These are phyloP conservation scores for Epinephelus fuscoguttatus DNA, from an alignment of 2,113 vertebrate species.

Conservation along the genomic window DNA sequence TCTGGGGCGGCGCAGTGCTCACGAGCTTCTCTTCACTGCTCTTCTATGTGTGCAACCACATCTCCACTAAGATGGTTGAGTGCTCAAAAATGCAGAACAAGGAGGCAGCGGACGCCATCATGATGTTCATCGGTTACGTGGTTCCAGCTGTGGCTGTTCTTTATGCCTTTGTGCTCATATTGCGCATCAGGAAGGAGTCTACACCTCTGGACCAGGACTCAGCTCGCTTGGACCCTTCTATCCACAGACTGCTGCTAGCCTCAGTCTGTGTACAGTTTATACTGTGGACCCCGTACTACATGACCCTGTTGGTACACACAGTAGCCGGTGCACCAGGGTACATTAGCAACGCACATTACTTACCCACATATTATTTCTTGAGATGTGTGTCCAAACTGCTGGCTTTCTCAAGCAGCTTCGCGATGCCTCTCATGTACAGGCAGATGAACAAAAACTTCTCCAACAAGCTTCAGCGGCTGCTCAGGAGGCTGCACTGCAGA, in stretches of 20 bases:
- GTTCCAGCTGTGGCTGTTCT: conserved; percentile 92
- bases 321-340: conserved; percentile 82
- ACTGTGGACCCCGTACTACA: conserved; percentile 96
- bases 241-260: conserved; percentile 92
- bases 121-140: conserved; percentile 95
- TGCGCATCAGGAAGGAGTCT: conserved; percentile 91
- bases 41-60: conserved; percentile 95
- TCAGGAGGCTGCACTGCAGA: conserved; percentile 90
- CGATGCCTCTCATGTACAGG: conserved; percentile 93
- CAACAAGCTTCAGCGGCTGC: conserved; percentile 88
- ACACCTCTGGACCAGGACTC: conserved; percentile 94
- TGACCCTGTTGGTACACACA: conserved; percentile 90
- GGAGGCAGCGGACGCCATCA: conserved; percentile 93
- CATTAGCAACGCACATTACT: conserved; percentile 68
- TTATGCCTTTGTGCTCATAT: conserved; percentile 90
- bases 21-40: conserved; percentile 97
- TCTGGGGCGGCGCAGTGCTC: conserved; percentile 97
- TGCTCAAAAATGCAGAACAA: conserved; percentile 97
- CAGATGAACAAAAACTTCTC: conserved; percentile 95
- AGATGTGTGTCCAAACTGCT: conserved; percentile 89
- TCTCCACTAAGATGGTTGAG: conserved; percentile 92
- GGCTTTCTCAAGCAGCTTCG: conserved; percentile 94
- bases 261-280: conserved; percentile 93
- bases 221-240: conserved; percentile 90
- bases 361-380: conserved; percentile 85